These are phyloP conservation scores for Onychostoma macrolepis DNA, from an alignment of 2,113 vertebrate genomes.

Conservation along the genomic window DNA sequence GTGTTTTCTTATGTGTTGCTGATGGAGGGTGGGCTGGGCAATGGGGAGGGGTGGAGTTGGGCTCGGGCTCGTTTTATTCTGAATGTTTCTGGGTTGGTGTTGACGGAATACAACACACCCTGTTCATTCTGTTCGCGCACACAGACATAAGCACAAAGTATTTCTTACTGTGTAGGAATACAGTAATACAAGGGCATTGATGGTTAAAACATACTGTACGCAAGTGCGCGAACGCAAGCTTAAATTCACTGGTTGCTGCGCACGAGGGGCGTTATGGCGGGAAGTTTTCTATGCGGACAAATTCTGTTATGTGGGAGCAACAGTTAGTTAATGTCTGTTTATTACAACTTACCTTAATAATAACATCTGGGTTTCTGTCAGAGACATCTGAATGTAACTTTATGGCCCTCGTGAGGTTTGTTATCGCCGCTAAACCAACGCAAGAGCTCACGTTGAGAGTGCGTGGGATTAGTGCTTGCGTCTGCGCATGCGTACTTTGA, in stretches of 20 bases:
- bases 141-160: conserved; percentile 52
- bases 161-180: conserved; percentile 21
- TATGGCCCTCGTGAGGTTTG: background rate
- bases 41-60: conserved; percentile 8
- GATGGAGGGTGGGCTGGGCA: conserved; percentile 45
- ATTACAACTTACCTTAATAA: background rate
- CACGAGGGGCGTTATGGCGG: background rate
- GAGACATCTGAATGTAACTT: background rate
- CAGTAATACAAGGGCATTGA: background rate
- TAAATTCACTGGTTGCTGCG: background rate
- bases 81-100: conserved; percentile 76
- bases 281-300: background rate
- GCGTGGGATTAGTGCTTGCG: background rate
- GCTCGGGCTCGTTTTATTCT: conserved; percentile 62
- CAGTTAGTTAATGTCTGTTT: background rate
- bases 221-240: background rate
- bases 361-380: too few species aligned
- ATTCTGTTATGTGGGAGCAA: background rate
- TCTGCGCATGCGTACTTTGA: background rate
- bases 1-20: conserved; percentile 73
- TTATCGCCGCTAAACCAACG: background rate
- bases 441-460: background rate
- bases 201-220: background rate
- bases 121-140: conserved; percentile 70
- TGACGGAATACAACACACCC: conserved; percentile 70